Conservation (phyloP, 2,113 vertebrate genomes). For the Marmota flaviventris region DNA sequence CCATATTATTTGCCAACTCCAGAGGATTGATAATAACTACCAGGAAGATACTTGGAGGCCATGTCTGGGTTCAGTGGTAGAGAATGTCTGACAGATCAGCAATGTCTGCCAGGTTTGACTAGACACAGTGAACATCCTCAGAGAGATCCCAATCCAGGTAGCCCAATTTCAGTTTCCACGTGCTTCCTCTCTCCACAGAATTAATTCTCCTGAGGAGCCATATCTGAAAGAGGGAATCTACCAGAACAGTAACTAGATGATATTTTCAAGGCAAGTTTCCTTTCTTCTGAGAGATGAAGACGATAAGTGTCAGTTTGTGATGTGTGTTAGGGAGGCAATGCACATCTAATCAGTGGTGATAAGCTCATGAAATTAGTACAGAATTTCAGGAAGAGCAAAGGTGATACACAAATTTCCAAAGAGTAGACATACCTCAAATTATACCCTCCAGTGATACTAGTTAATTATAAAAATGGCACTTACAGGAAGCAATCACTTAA, state of each 20-base stretch:
- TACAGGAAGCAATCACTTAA: conserved; percentile 75
- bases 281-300: neutral
- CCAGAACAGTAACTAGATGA: neutral
- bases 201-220: neutral
- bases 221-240: neutral
- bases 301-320: neutral
- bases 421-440: conserved; percentile 79
- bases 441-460: conserved; percentile 78
- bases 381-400: conserved; percentile 73
- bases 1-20: neutral
- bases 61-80: neutral
- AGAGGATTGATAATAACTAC: neutral
- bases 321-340: conserved; percentile 59
- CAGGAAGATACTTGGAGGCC: neutral
- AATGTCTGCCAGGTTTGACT: neutral
- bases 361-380: conserved; percentile 78
- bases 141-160: neutral
- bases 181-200: neutral
- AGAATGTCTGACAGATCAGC: neutral
- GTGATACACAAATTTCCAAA: conserved; percentile 60
- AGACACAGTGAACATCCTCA: too few relatives aligned
- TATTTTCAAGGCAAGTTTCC: neutral
- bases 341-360: conserved; percentile 73
- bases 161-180: neutral
- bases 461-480: conserved; percentile 80